Base-by-base conservation (phyloP, 1,140 invertebrate genomes). In the Macrotrachela quadricornifera region DNA sequence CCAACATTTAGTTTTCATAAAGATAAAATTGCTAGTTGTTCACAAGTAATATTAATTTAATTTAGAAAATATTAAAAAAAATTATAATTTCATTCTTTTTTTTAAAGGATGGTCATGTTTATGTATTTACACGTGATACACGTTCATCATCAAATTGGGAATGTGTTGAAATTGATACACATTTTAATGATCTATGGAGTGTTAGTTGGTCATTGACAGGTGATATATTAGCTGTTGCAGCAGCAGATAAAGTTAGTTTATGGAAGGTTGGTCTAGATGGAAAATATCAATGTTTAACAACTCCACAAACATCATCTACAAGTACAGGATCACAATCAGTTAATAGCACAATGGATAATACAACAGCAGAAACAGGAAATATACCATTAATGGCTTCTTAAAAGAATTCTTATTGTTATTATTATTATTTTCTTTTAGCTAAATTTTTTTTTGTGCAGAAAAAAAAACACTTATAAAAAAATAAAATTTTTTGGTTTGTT, bases 121-220 rank as follows among this genome's bases (percentile, higher is more conserved):
- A 40, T 17, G 40, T 51, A 43, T 14, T 45, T 39, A 48, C 44
- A 45, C n/a, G 21, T 30, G 38, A 10, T 36, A 44, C 21, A 45
- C 36, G 10, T 10, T 47, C 18, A 18, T 49, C 13, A 52, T 3
- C 48, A 54, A 50, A 56, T 55, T 46, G 53, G 57, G 47, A 54
- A 59, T 48, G 57, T 66, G 40, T 58, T 48, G 41, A 17, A 56
- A 48, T 52, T 49, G 46, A 63, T 50, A 56, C 50, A 49, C 14
- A 54, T 54, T 10, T 60, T 66, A 88, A 95, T 75, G 90, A 94
- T 46, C 83, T 95, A 12, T 96, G 91, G 91, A 91, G 91, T 69
- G 83, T 97, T 0, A 94, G 87, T 61, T 99, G 92, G 91, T 94
- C 88, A 0, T 74, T 92, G 0, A 92, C 87, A 50, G 91, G 91